Percentiles rank a stretch among this genome's conserved stretches.
These are phyloP conservation scores for Onychostruthus taczanowskii DNA, from an alignment of 2,113 vertebrate species.

Conservation along the genomic window DNA sequence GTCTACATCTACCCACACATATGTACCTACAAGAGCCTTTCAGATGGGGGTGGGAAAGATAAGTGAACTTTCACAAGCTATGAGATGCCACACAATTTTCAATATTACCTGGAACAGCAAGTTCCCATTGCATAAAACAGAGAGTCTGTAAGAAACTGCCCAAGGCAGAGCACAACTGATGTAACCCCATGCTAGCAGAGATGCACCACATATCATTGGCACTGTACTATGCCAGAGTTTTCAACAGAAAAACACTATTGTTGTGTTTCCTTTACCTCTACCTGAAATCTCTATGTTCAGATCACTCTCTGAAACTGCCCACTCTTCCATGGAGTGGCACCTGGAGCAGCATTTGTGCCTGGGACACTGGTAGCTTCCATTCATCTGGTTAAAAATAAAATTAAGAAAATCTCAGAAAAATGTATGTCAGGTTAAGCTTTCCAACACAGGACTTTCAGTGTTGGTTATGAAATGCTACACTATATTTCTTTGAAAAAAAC, in stretches of 20 bases:
- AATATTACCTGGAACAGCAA: not conserved
- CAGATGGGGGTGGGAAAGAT: not conserved
- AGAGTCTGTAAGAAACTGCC: not conserved
- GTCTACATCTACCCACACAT: not conserved
- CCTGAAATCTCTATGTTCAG: not conserved
- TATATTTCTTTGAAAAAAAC: not conserved
- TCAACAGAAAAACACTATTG: not conserved
- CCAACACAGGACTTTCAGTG: not conserved
- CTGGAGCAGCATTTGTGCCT: not conserved
- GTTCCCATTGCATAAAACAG: not conserved
- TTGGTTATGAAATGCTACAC: not conserved
- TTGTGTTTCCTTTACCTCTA: not conserved
- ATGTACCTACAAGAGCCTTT: rapidly evolving
- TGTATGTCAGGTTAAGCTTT: not conserved
- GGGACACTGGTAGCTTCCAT: not conserved
- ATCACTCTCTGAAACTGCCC: not conserved
- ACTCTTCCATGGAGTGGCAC: not conserved
- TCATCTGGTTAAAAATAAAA: not conserved
- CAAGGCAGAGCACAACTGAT: not conserved
- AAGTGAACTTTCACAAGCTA: not conserved
- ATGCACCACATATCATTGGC: not conserved
- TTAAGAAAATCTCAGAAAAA: not conserved
- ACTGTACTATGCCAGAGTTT: not conserved
- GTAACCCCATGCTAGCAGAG: not conserved
- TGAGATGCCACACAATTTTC: not conserved